Percentiles rank a stretch among this genome's conserved stretches.
Conservation (phyloP, 1,140 invertebrate species). For the Chrysoperla carnea region DNA sequence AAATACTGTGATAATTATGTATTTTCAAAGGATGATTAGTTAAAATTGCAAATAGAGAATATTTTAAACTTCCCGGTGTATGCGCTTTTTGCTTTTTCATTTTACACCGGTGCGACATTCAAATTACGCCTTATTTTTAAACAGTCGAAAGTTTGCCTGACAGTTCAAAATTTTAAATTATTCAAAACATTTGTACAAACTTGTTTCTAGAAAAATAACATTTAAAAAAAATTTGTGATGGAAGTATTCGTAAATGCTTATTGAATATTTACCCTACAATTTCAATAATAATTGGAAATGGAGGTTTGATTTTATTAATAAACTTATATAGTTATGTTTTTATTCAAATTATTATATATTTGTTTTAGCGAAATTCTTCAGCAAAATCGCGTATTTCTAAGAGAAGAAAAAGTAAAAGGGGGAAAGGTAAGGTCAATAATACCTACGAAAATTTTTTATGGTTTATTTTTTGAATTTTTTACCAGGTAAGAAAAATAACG, state of each 20-base stretch:
- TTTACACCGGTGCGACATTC: too few relatives aligned
- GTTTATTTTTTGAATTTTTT: not conserved
- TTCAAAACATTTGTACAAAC: too few relatives aligned
- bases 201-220: too few relatives aligned
- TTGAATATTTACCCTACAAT: constrained; percentile 22
- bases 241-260: constrained; percentile 13
- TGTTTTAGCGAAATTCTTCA: constrained; percentile 5
- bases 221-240: too few relatives aligned
- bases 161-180: too few relatives aligned
- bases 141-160: too few relatives aligned
- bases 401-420: constrained; percentile 7
- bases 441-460: constrained; percentile 5
- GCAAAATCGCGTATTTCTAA: constrained; percentile 13
- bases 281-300: constrained; percentile 30
- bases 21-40: too few relatives aligned
- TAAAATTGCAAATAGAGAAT: too few relatives aligned
- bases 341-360: not conserved
- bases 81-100: too few relatives aligned
- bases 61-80: too few relatives aligned
- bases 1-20: too few relatives aligned
- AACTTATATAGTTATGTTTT: not conserved
- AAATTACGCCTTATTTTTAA: too few relatives aligned
- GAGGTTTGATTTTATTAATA: constrained; percentile 7
- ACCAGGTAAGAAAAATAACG: constrained; percentile 8
- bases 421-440: constrained; percentile 1